Conservation (phyloP, 1,140 invertebrate genomes). For the Leptopilina boulardi region DNA sequence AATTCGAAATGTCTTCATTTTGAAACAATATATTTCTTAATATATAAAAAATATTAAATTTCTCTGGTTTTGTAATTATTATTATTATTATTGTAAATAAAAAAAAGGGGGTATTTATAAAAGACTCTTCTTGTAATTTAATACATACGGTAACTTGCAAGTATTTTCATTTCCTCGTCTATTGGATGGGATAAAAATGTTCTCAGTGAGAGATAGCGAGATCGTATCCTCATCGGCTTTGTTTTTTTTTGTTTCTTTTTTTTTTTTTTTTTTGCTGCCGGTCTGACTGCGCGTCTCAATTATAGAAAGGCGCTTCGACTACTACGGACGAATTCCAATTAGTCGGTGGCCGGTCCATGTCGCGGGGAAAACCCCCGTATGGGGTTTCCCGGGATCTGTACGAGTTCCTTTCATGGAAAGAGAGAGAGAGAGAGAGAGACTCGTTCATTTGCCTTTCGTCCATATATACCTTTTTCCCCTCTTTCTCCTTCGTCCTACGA, state of each 20-base stretch:
- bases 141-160: slow-evolving; percentile 38
- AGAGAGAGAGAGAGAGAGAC: slow-evolving; percentile 66
- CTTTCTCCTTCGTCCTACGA: slow-evolving; percentile 50
- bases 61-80: no score
- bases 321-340: slow-evolving; percentile 76
- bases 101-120: not conserved
- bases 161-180: slow-evolving; percentile 51
- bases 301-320: slow-evolving; percentile 76
- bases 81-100: not conserved
- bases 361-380: slow-evolving; percentile 68
- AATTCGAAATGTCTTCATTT: no score
- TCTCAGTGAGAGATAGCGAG: slow-evolving; percentile 60
- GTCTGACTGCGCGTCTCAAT: slow-evolving; percentile 74
- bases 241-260: slow-evolving; percentile 57
- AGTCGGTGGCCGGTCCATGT: slow-evolving; percentile 73
- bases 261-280: slow-evolving; percentile 45
- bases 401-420: slow-evolving; percentile 75
- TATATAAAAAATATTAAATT: no score
- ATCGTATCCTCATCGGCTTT: slow-evolving; percentile 62
- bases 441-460: slow-evolving; percentile 76
- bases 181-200: slow-evolving; percentile 59
- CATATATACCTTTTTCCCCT: slow-evolving; percentile 51
- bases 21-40: no score
- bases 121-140: not conserved
- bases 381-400: slow-evolving; percentile 76